A percentile compares a stretch with the other conserved stretches of the same genome.
phyloP scores from a whole-genome alignment of 2,888 invertebrate species.

The Lasius fuliginosus region DNA sequence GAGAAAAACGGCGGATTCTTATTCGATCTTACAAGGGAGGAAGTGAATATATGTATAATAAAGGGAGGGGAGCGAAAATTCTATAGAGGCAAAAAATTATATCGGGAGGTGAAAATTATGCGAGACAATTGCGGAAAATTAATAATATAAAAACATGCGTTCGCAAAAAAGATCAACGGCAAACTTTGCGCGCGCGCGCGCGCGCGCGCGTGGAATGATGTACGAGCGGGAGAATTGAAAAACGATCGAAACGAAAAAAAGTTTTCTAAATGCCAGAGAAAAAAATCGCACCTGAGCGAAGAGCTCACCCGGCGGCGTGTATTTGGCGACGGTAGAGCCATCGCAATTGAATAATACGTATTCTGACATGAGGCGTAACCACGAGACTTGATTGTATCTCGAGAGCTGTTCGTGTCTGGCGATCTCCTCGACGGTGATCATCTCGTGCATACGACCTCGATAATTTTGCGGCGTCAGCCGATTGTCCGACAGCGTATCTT shows the following conservation, averaged over 20 bases:
- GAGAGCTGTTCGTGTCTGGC: conserved; percentile 91
- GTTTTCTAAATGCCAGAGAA: conserved; percentile 39
- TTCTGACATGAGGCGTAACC: conserved; percentile 89
- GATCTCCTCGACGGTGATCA: conserved; percentile 93
- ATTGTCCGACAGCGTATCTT: conserved; percentile 89
- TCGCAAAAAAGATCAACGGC: background rate
- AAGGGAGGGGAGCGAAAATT: background rate
- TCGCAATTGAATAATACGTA: conserved; percentile 91
- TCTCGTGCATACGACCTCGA: conserved; percentile 91
- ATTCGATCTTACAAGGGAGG: conserved; percentile 2
- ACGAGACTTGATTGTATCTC: conserved; percentile 90
- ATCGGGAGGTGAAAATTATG: background rate
- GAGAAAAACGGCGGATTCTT: conserved; percentile 13
- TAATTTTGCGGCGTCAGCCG: conserved; percentile 91
- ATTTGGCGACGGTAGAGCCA: conserved; percentile 91
- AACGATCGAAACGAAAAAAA: background rate
- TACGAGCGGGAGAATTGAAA: background rate
- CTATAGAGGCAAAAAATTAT: background rate
- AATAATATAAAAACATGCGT: background rate
- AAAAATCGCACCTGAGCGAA: conserved; percentile 88
- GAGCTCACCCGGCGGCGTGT: conserved; percentile 91
- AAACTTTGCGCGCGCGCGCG: background rate
- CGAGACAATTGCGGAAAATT: background rate
- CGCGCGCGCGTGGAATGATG: background rate
- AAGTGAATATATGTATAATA: background rate